Conservation (phyloP, 2,113 vertebrate genomes). For the Corythaeola cristata region DNA sequence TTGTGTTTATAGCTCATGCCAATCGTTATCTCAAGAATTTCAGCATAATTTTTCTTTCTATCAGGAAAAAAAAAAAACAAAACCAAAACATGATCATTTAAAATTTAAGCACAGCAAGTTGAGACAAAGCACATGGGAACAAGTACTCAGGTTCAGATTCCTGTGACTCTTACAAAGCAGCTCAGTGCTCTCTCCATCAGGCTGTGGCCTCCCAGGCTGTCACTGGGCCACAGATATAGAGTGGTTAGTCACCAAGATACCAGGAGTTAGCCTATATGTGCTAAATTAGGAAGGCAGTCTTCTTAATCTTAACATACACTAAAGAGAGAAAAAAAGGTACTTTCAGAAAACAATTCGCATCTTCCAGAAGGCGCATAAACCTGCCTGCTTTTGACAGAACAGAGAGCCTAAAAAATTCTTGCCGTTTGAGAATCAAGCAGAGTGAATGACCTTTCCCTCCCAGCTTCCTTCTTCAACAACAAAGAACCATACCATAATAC, state of each 20-base stretch:
- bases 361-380: neutral
- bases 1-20: neutral
- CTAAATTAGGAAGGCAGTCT: neutral
- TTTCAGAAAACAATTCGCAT: neutral
- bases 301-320: neutral
- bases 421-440: neutral
- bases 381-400: neutral
- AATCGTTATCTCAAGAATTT: neutral
- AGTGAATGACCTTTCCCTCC: neutral
- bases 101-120: neutral
- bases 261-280: neutral
- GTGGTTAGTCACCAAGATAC: neutral
- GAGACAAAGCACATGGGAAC: neutral
- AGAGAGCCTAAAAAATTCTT: neutral
- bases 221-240: neutral
- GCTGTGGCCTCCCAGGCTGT: neutral
- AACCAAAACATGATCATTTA: neutral
- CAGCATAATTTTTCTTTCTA: neutral
- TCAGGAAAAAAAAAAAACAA: neutral
- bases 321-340: neutral
- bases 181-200: neutral
- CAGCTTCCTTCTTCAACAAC: neutral
- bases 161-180: neutral
- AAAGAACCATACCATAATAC: neutral
- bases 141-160: neutral